Evolutionary conservation across 2,888 invertebrate species (phyloP), one percentile per base, ranked within the genome.

Genomic region (Helicoverpa assulta): DNA sequence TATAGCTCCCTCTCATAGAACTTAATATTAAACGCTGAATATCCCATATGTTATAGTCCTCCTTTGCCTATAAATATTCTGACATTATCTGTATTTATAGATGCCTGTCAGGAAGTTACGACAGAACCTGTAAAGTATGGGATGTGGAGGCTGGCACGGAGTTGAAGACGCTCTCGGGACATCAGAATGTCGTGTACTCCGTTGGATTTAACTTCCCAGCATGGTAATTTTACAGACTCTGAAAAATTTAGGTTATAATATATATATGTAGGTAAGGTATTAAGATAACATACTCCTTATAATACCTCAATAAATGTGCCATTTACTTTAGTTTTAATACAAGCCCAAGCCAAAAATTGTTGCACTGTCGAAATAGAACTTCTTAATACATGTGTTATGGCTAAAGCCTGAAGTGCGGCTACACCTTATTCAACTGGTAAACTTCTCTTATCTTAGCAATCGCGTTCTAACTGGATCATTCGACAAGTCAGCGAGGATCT

Each of bases 81-180:
- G 10, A 37, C 19, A 8, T 18, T 37, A n/a, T 47, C 5, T 55
- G 10, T n/a, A 5, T n/a, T 16, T 0, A 26, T 37, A 98, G 97
- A 88, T 98, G 98, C 90, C 93, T 98, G 74, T 97, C 98, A 1
- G 98, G 98, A 78, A 98, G 98, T 91, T 98, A 98, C 89, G 98
- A 98, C 90, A 96, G 98, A 80, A 98, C 98, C 19, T 98, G 98
- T 92, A 97, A 98, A 90, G 95, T 98, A 66, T 98, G 98, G 97
- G 96, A 97, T 90, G 97, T 98, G 73, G 96, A 97, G 73, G 95
- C 96, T 14, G 98, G 98, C 53, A 95, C 94, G 72, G 97, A 98
- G 89, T 91, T 97, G 84, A 96, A 96, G 87, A 96, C 97, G 7
- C 95, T 98, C 50, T 92, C 96, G 43, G 98, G 98, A 19, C 98